Percentiles rank a stretch among this genome's conserved stretches.
phyloP scores from a whole-genome alignment of 1,140 invertebrate species.

The Plectrocnemia conspersa region DNA sequence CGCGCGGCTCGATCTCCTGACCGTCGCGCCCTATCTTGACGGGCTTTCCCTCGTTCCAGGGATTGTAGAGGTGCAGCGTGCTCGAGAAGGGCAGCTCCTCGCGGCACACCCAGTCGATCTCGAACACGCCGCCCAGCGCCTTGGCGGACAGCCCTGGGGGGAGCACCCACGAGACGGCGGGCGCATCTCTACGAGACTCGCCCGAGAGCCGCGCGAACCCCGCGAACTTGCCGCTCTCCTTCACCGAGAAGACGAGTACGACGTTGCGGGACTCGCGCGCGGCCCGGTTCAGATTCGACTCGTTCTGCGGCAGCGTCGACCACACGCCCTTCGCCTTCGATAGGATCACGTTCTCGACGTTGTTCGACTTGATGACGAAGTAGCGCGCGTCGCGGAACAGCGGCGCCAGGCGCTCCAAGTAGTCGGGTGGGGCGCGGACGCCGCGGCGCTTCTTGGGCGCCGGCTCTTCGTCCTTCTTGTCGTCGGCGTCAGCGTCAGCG shows the following conservation, averaged over 20 bases:
- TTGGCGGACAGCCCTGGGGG: slow-evolving; percentile 90
- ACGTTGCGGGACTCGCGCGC: slow-evolving; percentile 90
- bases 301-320: slow-evolving; percentile 96
- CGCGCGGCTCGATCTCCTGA: slow-evolving; percentile 93
- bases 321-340: slow-evolving; percentile 95
- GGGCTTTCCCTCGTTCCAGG: slow-evolving; percentile 97
- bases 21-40: slow-evolving; percentile 98
- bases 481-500: slow-evolving; percentile 45
- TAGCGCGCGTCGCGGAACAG: slow-evolving; percentile 92
- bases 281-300: slow-evolving; percentile 92
- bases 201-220: slow-evolving; percentile 87
- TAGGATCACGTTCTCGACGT: slow-evolving; percentile 91
- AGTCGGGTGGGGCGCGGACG: slow-evolving; percentile 69
- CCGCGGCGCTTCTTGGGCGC: slow-evolving; percentile 44
- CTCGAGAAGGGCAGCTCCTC: slow-evolving; percentile 90
- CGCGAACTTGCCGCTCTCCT: slow-evolving; percentile 91
- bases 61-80: slow-evolving; percentile 91
- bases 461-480: slow-evolving; percentile 42
- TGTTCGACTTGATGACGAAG: slow-evolving; percentile 97
- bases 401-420: slow-evolving; percentile 87
- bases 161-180: slow-evolving; percentile 89
- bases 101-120: slow-evolving; percentile 94
- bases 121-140: slow-evolving; percentile 91
- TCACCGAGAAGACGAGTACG: slow-evolving; percentile 93
- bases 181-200: slow-evolving; percentile 83